phyloP scores from a whole-genome alignment of 2,113 vertebrate genomes.

The Amphiprion ocellaris region DNA sequence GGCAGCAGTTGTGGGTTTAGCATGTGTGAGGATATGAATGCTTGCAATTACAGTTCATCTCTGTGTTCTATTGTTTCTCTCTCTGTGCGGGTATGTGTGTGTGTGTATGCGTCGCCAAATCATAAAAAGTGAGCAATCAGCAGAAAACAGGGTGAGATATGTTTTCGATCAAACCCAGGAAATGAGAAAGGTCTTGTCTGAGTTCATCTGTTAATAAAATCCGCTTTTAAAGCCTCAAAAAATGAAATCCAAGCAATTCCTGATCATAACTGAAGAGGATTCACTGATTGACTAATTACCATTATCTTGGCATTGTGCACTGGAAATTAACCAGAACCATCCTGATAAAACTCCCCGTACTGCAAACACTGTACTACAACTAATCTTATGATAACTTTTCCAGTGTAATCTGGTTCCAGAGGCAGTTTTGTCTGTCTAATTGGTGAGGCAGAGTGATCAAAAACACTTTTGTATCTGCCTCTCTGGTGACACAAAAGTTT shows the following conservation, averaged over 20 bases:
- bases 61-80: slow-evolving; percentile 11
- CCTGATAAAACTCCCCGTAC: slow-evolving; percentile 20
- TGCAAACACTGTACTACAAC: slow-evolving; percentile 5
- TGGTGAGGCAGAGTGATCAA: not conserved
- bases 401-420: slow-evolving; percentile 27
- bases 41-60: slow-evolving; percentile 3
- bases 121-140: slow-evolving; percentile 31
- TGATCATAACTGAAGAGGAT: slow-evolving; percentile 40
- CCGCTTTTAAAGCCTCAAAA: slow-evolving; percentile 42
- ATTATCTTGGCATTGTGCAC: slow-evolving; percentile 33
- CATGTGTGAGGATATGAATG: not conserved
- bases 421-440: not conserved
- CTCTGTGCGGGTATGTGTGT: not conserved
- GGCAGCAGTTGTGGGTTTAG: slow-evolving; percentile 5
- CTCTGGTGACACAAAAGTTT: not conserved
- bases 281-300: slow-evolving; percentile 46
- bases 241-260: slow-evolving; percentile 52
- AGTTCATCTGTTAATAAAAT: slow-evolving; percentile 56
- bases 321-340: slow-evolving; percentile 47
- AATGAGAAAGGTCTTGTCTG: slow-evolving; percentile 38
- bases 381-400: slow-evolving; percentile 12
- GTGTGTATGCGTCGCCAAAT: not conserved
- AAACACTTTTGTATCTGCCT: not conserved
- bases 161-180: slow-evolving; percentile 62
- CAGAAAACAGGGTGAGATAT: slow-evolving; percentile 21